These are phyloP conservation scores for Nephrocerus scutellatus DNA, from an alignment of 2,888 invertebrate genomes.

Conservation along the genomic window DNA sequence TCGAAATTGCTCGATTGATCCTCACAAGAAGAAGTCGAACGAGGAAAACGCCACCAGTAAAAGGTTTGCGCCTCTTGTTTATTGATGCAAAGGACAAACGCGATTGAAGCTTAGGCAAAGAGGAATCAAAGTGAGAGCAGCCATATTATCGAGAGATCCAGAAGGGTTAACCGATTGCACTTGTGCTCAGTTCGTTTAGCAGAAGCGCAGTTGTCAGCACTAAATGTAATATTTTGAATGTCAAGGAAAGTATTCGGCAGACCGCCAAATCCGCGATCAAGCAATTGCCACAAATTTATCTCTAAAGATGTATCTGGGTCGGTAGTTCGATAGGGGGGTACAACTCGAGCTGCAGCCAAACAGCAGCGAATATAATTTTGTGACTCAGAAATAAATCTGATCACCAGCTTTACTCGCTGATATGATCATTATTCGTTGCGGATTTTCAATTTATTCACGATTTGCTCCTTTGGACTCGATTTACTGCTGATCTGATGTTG, in stretches of 20 bases:
- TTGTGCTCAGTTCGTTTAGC: too few relatives aligned
- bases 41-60: too few relatives aligned
- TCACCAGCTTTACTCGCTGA: conserved; percentile 22
- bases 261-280: conserved; percentile 10
- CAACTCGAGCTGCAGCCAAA: conserved; percentile 6
- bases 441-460: conserved; percentile 22
- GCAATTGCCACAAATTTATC: conserved; percentile 13
- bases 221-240: conserved; percentile 2
- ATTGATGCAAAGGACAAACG: too few relatives aligned
- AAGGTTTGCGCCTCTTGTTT: too few relatives aligned
- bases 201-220: not conserved
- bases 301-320: conserved; percentile 11
- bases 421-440: conserved; percentile 18
- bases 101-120: too few relatives aligned
- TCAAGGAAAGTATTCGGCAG: conserved; percentile 8
- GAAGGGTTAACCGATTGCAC: too few relatives aligned
- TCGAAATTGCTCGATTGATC: not conserved
- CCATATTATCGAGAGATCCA: too few relatives aligned
- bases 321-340: conserved; percentile 15
- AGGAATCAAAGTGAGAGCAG: too few relatives aligned
- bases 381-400: conserved; percentile 31
- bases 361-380: conserved; percentile 25
- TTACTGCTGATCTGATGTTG: too few relatives aligned
- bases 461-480: too few relatives aligned
- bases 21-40: not conserved